Percentiles rank a stretch among this genome's conserved stretches.
Evolutionary conservation across 2,888 invertebrate genomes (phyloP).

Genomic region (Autographa pulchrina): DNA sequence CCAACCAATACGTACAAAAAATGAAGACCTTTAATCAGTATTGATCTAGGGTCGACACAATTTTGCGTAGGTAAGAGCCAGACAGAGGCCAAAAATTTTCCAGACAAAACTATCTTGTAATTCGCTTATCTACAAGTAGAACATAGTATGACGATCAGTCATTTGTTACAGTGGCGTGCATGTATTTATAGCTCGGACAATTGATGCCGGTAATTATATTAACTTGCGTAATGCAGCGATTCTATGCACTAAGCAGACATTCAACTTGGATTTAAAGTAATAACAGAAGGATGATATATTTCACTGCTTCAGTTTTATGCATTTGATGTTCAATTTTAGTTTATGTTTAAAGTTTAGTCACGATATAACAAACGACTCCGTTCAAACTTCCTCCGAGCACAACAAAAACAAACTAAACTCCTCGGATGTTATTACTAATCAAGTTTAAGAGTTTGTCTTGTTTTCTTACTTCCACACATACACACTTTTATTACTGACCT

Average conservation of each 20-base stretch:
- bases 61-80: not conserved
- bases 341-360: not conserved
- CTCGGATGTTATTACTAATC: not conserved
- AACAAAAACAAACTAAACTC: not conserved
- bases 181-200: slow-evolving; percentile 37
- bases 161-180: slow-evolving; percentile 19
- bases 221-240: slow-evolving; percentile 20
- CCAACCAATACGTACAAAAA: not conserved
- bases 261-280: slow-evolving; percentile 5
- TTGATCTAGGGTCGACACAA: not conserved
- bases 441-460: not conserved
- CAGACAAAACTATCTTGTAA: not conserved
- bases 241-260: slow-evolving; percentile 20
- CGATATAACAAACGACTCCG: not conserved
- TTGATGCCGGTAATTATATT: slow-evolving; percentile 46
- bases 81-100: not conserved
- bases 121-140: not conserved
- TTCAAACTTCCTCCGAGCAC: not conserved
- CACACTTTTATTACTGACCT: not conserved
- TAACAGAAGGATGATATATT: not conserved
- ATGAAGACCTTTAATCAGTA: not conserved
- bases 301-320: not conserved
- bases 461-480: not conserved
- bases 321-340: not conserved
- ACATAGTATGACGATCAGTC: not conserved